These are phyloP conservation scores for Oplegnathus fasciatus DNA, from an alignment of 2,113 vertebrate species.

Conservation along the genomic window DNA sequence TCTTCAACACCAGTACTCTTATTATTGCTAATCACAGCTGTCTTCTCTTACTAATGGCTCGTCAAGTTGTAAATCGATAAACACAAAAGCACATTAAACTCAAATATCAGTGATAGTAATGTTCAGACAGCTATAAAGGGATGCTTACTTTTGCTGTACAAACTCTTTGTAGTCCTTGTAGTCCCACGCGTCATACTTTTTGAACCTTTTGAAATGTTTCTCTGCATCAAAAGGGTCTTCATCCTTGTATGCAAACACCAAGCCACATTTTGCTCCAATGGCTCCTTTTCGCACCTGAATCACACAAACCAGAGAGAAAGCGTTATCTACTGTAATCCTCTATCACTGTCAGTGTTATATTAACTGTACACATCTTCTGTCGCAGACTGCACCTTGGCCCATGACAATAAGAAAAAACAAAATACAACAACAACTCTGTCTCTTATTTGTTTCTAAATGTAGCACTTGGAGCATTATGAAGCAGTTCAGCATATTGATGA, in stretches of 20 bases:
- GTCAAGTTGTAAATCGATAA: neutral
- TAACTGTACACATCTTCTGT: too few species aligned
- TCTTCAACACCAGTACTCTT: neutral
- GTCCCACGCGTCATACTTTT: constrained; percentile 92
- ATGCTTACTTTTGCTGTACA: constrained; percentile 89
- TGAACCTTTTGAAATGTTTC: constrained; percentile 93
- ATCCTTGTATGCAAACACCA: constrained; percentile 93
- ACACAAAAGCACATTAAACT: neutral
- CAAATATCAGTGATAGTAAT: neutral
- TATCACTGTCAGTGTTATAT: neutral
- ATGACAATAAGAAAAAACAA: too few species aligned
- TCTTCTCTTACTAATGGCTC: neutral
- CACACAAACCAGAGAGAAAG: constrained; percentile 2
- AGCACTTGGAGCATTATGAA: too few species aligned
- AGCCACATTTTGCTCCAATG: constrained; percentile 95
- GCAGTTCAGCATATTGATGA: too few species aligned
- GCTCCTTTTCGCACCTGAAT: constrained; percentile 93
- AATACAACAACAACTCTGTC: too few species aligned
- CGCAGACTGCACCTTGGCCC: too few species aligned
- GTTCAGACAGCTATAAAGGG: neutral
- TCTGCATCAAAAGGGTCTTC: constrained; percentile 90
- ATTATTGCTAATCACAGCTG: neutral
- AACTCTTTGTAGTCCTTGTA: constrained; percentile 92
- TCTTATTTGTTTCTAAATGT: too few species aligned
- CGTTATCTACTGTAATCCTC: fast-evolving